These are phyloP conservation scores for Coptodon rendalli DNA, from an alignment of 2,113 vertebrate genomes.

Conservation along the genomic window DNA sequence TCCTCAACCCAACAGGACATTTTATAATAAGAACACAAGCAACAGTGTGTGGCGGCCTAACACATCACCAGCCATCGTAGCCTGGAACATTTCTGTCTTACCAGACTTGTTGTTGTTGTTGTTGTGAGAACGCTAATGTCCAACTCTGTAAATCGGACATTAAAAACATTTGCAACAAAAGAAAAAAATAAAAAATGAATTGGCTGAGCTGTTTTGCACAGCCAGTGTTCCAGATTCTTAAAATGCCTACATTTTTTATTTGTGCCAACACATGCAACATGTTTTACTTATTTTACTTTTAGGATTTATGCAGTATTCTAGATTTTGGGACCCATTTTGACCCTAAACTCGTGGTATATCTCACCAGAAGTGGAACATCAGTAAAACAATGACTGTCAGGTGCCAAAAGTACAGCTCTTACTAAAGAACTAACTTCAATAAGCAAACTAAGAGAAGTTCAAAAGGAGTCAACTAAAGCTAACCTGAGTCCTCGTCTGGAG, in stretches of 20 bases:
- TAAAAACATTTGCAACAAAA: not conserved
- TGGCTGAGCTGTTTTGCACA: too few relatives aligned
- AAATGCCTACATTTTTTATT: not conserved
- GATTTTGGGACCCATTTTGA: not conserved
- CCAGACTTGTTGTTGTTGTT: not conserved
- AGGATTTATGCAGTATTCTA: too few relatives aligned
- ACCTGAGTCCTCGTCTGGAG: not conserved
- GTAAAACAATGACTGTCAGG: not conserved
- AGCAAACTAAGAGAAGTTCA: not conserved
- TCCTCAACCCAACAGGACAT: not conserved
- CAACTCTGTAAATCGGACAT: not conserved
- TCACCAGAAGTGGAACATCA: not conserved
- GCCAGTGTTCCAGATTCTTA: not conserved
- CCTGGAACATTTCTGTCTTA: not conserved
- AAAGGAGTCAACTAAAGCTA: not conserved
- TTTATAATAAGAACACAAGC: not conserved
- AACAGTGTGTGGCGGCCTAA: not conserved
- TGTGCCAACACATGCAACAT: too few relatives aligned
- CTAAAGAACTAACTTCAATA: not conserved
- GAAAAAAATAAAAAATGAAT: not conserved
- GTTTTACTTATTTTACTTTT: too few relatives aligned
- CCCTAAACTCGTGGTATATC: not conserved
- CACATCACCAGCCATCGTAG: not conserved
- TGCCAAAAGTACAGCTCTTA: not conserved
- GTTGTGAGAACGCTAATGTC: not conserved